Evolutionary conservation across 2,888 invertebrate genomes (phyloP), one percentile per base, ranked within the genome.

Genomic region (Nesidiocoris tenuis): DNA sequence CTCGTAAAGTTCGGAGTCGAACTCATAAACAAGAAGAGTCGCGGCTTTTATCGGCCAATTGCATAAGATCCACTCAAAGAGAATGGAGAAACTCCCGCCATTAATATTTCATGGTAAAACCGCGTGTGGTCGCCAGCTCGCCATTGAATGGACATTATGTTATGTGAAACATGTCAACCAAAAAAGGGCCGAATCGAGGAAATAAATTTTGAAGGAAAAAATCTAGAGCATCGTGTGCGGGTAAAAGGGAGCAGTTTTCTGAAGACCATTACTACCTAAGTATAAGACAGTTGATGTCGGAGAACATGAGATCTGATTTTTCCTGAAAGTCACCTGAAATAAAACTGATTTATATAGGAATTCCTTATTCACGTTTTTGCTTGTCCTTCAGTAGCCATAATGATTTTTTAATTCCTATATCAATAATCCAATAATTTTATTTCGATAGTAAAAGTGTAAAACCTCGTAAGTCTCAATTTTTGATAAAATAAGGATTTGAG

Each of bases 81-180:
- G 65, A 65, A 65, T 65, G 65, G 65, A 65, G 65, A n/a, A 25
- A 39, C 65, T 39, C 24, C 25, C 39, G 16, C 18, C 65, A 65
- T 65, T 65, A 65, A 65, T 65, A 65, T 65, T 65, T 65, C 65
- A 65, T 65, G 65, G 39, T 65, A 17, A 25, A 65, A 25, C 65
- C 25, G 65, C 65, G 65, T 65, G 65, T 25, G 65, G 65, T 65
- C 65, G 65, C 25, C 65, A 39, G 65, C 25, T 65, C 65, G 65
- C 25, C 65, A 39, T 22, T 39, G 39, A 39, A 39, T 39, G 39
- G 39, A 12, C 39, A 39, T 39, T 39, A 39, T 12, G 39, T 39
- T 39, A 39, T 39, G 39, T 39, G 39, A 39, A n/a, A 39, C 39
- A 39, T 39, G 39, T 39, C 39, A 39, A 39, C 39, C 39, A 39